Evolutionary conservation across 2,113 vertebrate species (phyloP).

Genomic region (Ailuropoda melanoleuca): DNA sequence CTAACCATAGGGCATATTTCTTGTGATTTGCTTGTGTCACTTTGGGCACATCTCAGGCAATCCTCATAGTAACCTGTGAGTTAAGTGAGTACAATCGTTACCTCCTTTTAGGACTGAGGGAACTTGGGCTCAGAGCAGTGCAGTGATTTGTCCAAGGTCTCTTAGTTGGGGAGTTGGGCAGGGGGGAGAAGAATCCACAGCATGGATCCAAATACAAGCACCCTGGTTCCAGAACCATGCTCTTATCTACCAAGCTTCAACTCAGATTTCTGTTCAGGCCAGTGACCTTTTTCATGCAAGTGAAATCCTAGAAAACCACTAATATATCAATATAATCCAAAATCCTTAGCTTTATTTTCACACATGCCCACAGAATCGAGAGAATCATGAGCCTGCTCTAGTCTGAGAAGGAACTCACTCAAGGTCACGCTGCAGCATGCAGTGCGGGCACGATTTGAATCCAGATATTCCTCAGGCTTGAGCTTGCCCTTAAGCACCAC

Average conservation of each 20-base stretch:
- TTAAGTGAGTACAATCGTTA: background rate
- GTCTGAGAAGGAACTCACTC: background rate
- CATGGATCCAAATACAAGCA: background rate
- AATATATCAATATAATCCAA: background rate
- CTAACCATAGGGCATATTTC: background rate
- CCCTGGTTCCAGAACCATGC: background rate
- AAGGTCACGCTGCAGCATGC: background rate
- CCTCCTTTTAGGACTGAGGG: background rate
- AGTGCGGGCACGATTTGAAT: background rate
- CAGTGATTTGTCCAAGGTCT: background rate
- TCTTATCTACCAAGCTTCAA: accelerated
- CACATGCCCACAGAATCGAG: accelerated
- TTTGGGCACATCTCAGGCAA: background rate
- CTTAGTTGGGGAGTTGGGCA: background rate
- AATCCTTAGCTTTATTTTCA: background rate
- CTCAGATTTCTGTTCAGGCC: background rate
- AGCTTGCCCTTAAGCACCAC: background rate
- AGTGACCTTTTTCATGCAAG: background rate
- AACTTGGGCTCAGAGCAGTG: background rate
- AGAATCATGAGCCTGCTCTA: background rate
- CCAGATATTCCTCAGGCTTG: background rate
- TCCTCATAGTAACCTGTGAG: background rate
- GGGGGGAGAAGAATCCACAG: background rate
- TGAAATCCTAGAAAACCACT: background rate
- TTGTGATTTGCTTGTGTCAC: background rate